phyloP scores from a whole-genome alignment of 2,113 vertebrate genomes.

The Labeo rohita region DNA sequence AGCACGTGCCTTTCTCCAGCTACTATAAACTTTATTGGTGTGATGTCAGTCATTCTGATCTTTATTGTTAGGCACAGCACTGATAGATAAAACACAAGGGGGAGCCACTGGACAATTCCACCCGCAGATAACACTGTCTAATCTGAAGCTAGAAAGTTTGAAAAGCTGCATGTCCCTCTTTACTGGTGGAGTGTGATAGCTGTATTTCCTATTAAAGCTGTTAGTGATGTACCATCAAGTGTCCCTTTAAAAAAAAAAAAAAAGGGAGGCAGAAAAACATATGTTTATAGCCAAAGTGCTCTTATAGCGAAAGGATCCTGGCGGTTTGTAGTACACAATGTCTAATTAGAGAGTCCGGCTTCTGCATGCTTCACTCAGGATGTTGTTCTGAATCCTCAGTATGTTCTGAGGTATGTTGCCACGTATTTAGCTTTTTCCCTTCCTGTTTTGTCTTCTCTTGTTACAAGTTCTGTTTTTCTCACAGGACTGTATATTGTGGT shows the following conservation, averaged over 20 bases:
- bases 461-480: constrained; percentile 52
- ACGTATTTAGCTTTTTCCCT: constrained; percentile 44
- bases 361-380: not conserved
- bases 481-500: constrained; percentile 64
- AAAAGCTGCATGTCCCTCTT: constrained; percentile 41
- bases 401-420: constrained; percentile 8
- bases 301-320: constrained; percentile 62
- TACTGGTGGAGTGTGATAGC: constrained; percentile 22
- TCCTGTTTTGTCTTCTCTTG: constrained; percentile 5
- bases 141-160: constrained; percentile 10
- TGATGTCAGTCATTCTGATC: not conserved
- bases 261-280: not conserved
- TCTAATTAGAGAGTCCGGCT: constrained; percentile 69
- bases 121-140: not conserved
- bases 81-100: constrained; percentile 66
- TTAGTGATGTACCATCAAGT: constrained; percentile 64
- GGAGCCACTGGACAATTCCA: constrained; percentile 66
- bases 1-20: too few relatives aligned
- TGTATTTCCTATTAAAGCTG: constrained; percentile 65
- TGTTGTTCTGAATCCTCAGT: constrained; percentile 31
- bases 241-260: not conserved
- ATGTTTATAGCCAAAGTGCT: constrained; percentile 62
- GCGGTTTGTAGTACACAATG: constrained; percentile 59
- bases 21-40: not conserved
- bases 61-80: not conserved